Percentiles rank a stretch among this genome's conserved stretches.
These are phyloP conservation scores for Harlomillsia oculata DNA, from an alignment of 1,140 invertebrate genomes.

Conservation along the genomic window DNA sequence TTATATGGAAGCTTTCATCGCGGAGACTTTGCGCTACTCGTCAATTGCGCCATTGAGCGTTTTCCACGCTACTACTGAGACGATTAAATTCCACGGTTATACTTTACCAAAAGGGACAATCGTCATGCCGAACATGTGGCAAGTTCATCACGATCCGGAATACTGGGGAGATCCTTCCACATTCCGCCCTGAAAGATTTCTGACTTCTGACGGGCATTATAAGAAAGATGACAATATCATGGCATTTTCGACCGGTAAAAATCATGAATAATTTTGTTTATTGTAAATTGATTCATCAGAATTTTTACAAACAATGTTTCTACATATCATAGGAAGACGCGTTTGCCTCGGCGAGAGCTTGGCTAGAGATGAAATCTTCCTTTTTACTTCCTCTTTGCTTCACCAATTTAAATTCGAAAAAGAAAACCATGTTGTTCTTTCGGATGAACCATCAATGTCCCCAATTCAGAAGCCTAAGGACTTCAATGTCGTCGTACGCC, in stretches of 20 bases:
- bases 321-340: slow-evolving; percentile 53
- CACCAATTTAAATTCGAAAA: slow-evolving; percentile 21
- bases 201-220: slow-evolving; percentile 25
- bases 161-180: slow-evolving; percentile 11
- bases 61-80: slow-evolving; percentile 11
- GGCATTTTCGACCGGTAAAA: neutral
- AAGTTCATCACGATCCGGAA: neutral
- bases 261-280: too few species aligned
- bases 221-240: neutral
- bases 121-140: slow-evolving; percentile 36
- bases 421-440: too few species aligned
- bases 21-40: slow-evolving; percentile 19
- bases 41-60: slow-evolving; percentile 16
- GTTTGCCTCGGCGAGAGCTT: slow-evolving; percentile 37
- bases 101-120: slow-evolving; percentile 39
- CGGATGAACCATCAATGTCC: too few species aligned
- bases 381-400: slow-evolving; percentile 34
- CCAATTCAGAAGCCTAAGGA: too few species aligned
- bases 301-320: too few species aligned
- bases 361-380: slow-evolving; percentile 35
- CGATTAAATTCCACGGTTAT: slow-evolving; percentile 37
- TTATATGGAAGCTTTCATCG: slow-evolving; percentile 27
- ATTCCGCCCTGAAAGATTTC: slow-evolving; percentile 27
- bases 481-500: too few species aligned
- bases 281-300: too few species aligned